These are phyloP conservation scores for Acanthopleura granulata DNA, from an alignment of 2,888 invertebrate genomes.

Conservation along the genomic window DNA sequence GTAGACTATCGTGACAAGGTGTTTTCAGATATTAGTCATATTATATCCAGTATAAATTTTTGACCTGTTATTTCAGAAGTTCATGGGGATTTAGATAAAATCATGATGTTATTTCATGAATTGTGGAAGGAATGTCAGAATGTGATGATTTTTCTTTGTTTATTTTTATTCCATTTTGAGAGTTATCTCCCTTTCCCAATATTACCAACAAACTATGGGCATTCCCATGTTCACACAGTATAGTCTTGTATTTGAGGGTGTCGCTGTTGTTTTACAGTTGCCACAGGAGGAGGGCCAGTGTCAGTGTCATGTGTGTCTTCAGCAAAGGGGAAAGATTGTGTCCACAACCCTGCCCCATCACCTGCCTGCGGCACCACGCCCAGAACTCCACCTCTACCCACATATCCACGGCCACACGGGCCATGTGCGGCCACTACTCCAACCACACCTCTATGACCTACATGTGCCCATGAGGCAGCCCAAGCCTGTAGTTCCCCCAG, in stretches of 20 bases:
- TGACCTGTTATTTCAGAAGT: too few relatives aligned
- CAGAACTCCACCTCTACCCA: conserved; percentile 65
- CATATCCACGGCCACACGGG: conserved; percentile 65
- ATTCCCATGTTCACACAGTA: background rate
- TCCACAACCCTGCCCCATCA: conserved; percentile 64
- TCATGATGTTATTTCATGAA: too few relatives aligned
- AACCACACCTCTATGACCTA: conserved; percentile 65
- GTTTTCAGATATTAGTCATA: too few relatives aligned
- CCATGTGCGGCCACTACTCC: conserved; percentile 54
- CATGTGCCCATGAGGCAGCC: conserved; percentile 45
- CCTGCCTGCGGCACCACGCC: conserved; percentile 53
- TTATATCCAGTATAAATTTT: too few relatives aligned
- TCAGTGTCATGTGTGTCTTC: conserved; percentile 67
- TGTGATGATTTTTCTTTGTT: too few relatives aligned
- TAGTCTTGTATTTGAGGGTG: background rate
- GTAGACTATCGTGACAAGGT: too few relatives aligned
- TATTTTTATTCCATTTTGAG: too few relatives aligned
- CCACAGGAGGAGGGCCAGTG: conserved; percentile 57
- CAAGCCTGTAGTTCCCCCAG: conserved; percentile 39
- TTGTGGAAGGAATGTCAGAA: too few relatives aligned
- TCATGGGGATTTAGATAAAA: too few relatives aligned
- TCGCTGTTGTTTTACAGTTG: conserved; percentile 36
- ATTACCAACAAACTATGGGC: background rate
- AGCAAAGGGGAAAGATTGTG: conserved; percentile 61
- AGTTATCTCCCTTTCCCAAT: too few relatives aligned